phyloP scores from a whole-genome alignment of 1,140 invertebrate genomes.

The Drosophila malerkotliana region DNA sequence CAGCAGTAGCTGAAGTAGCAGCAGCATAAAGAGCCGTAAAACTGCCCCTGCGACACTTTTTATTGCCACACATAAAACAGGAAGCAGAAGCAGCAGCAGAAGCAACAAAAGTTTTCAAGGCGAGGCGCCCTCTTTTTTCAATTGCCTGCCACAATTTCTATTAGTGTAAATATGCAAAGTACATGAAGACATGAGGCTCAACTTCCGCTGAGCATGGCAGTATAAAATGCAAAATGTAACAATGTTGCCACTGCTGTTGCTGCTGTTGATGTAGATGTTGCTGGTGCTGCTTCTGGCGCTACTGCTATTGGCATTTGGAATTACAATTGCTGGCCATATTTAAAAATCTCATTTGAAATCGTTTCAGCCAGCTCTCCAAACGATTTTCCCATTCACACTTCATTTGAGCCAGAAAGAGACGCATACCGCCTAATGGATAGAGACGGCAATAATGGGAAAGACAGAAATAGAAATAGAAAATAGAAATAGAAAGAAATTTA shows the following conservation, averaged over 20 bases:
- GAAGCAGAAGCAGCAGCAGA: conserved; percentile 34
- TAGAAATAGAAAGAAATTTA: conserved; percentile 45
- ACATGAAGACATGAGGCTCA: conserved; percentile 81
- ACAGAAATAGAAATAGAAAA: too few relatives aligned
- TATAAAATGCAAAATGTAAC: conserved; percentile 72
- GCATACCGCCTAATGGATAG: background rate
- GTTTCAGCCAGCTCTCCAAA: conserved; percentile 17
- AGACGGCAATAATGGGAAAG: conserved; percentile 5
- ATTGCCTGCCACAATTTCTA: conserved; percentile 80
- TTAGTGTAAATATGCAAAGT: conserved; percentile 83
- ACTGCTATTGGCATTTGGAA: conserved; percentile 58
- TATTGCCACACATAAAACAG: conserved; percentile 76
- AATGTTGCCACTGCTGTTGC: conserved; percentile 58
- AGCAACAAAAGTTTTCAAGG: conserved; percentile 54
- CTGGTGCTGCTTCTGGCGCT: conserved; percentile 25
- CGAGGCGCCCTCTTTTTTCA: conserved; percentile 63
- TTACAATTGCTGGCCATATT: conserved; percentile 72
- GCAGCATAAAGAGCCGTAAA: conserved; percentile 54
- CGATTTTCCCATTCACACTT: conserved; percentile 66
- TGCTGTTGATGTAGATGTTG: conserved; percentile 20
- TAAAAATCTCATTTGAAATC: conserved; percentile 65
- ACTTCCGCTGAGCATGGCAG: conserved; percentile 76
- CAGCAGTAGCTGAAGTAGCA: conserved; percentile 27
- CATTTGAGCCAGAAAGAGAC: conserved; percentile 39
- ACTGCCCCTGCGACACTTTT: conserved; percentile 75